phyloP scores from a whole-genome alignment of 2,888 invertebrate species.

The Epistrophe grossulariae region DNA sequence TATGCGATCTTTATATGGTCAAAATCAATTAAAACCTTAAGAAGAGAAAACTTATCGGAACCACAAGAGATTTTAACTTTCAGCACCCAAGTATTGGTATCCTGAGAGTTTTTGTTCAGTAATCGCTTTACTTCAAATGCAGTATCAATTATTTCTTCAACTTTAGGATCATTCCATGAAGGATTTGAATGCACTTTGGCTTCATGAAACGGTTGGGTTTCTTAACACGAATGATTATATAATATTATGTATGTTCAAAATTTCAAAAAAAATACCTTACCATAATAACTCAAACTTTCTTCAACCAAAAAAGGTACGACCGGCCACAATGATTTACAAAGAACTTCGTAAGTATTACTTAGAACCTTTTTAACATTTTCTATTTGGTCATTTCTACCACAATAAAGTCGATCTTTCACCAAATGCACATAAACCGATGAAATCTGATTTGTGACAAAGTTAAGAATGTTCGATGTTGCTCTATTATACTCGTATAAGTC shows the following conservation, averaged over 20 bases:
- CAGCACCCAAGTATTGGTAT: slow-evolving; percentile 84
- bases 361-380: slow-evolving; percentile 89
- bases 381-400: slow-evolving; percentile 87
- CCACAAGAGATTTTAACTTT: slow-evolving; percentile 83
- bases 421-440: slow-evolving; percentile 92
- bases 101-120: slow-evolving; percentile 84
- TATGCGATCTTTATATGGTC: background rate
- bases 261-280: slow-evolving; percentile 62
- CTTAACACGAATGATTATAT: slow-evolving; percentile 76
- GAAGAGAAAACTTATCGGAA: slow-evolving; percentile 76
- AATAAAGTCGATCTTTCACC: slow-evolving; percentile 93
- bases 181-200: slow-evolving; percentile 79
- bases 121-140: slow-evolving; percentile 85
- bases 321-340: slow-evolving; percentile 90
- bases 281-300: slow-evolving; percentile 88
- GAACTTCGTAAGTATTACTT: slow-evolving; percentile 87
- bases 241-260: background rate
- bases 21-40: slow-evolving; percentile 71
- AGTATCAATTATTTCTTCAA: slow-evolving; percentile 83
- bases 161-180: slow-evolving; percentile 84
- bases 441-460: slow-evolving; percentile 88
- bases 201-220: slow-evolving; percentile 83
- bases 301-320: slow-evolving; percentile 95
- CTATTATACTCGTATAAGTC: slow-evolving; percentile 87
- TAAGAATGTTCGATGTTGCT: slow-evolving; percentile 85